Evolutionary conservation across 2,888 invertebrate species (phyloP).

Genomic region (Dryomyza anilis): DNA sequence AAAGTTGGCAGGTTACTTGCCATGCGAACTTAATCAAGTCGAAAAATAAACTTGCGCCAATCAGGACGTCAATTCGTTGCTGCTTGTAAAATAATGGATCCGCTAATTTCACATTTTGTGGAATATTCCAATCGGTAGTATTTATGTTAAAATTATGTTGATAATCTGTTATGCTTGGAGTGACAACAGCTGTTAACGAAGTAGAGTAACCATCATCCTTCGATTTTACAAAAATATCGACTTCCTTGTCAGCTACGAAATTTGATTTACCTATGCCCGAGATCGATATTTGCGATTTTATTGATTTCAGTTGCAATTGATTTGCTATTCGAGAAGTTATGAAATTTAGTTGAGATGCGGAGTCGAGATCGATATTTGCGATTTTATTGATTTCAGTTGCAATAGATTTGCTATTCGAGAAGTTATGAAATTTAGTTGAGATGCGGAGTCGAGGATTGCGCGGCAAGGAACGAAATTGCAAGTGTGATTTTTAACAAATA

Average conservation of each 20-base stretch:
- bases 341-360: too few relatives aligned
- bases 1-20: conserved; percentile 1
- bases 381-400: too few relatives aligned
- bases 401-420: too few relatives aligned
- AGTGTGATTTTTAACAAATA: too few relatives aligned
- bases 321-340: too few relatives aligned
- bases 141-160: neutral
- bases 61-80: conserved; percentile 14
- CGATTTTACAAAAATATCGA: neutral
- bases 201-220: neutral
- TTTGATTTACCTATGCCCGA: too few relatives aligned
- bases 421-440: too few relatives aligned
- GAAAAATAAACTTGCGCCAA: conserved; percentile 22
- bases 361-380: too few relatives aligned
- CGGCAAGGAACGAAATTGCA: too few relatives aligned
- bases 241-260: neutral
- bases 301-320: too few relatives aligned
- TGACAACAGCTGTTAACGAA: neutral
- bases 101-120: conserved; percentile 1
- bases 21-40: conserved; percentile 24
- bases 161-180: neutral
- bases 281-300: too few relatives aligned
- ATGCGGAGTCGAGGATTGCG: too few relatives aligned
- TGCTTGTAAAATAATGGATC: conserved; percentile 15
- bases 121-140: neutral